Conservation (phyloP, 2,113 vertebrate species). For the Gasterosteus aculeatus region DNA sequence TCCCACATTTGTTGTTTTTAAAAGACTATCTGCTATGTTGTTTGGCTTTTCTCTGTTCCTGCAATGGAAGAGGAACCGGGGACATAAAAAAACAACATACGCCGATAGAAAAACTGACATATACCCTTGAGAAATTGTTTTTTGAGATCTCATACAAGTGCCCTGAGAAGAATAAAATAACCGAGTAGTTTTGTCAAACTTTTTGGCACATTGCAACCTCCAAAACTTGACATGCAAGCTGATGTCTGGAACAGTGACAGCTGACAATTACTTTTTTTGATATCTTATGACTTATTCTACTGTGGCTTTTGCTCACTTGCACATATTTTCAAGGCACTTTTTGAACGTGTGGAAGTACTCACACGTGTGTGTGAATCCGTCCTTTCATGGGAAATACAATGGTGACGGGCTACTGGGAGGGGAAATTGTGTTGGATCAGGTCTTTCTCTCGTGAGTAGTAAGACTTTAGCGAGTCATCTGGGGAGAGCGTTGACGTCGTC, state of each 20-base stretch:
- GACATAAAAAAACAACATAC: conserved; percentile 8
- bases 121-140: conserved; percentile 18
- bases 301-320: conserved; percentile 9
- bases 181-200: conserved; percentile 34
- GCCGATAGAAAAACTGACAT: conserved; percentile 20
- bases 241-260: conserved; percentile 23
- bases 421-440: conserved; percentile 35
- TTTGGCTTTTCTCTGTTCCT: not conserved
- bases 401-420: conserved; percentile 16
- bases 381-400: conserved; percentile 30
- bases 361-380: conserved; percentile 23
- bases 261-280: conserved; percentile 14
- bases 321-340: conserved; percentile 24
- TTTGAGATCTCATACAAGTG: not conserved
- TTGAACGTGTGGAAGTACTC: not conserved
- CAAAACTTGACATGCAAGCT: not conserved
- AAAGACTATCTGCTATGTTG: not conserved
- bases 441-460: conserved; percentile 27
- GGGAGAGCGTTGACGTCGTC: conserved; percentile 1
- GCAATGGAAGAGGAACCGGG: not conserved
- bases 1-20: not conserved
- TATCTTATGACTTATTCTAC: conserved; percentile 22
- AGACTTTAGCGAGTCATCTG: conserved; percentile 17
- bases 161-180: conserved; percentile 12
- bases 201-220: conserved; percentile 8